Conservation (phyloP, 2,797 vertebrate genomes). For the Aselliscus stoliczkanus region DNA sequence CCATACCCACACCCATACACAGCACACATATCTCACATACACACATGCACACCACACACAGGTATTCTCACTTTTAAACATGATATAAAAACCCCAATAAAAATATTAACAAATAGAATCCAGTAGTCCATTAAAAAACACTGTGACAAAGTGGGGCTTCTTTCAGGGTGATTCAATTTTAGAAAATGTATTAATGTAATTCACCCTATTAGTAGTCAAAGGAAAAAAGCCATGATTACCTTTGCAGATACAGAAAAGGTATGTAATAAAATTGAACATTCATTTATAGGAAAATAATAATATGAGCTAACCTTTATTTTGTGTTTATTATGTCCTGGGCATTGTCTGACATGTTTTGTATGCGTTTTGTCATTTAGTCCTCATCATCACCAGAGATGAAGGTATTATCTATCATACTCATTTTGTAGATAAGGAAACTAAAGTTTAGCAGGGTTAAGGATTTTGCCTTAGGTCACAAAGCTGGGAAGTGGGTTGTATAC, state of each 20-base stretch:
- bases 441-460: background rate
- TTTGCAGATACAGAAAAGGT: background rate
- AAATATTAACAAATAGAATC: slow-evolving; percentile 16
- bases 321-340: background rate
- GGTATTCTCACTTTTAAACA: background rate
- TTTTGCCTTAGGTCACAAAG: background rate
- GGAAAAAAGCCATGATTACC: background rate
- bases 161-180: slow-evolving; percentile 24
- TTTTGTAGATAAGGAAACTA: background rate
- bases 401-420: too few relatives aligned
- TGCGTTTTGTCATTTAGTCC: background rate
- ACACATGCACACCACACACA: too few relatives aligned
- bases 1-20: too few relatives aligned
- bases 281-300: background rate
- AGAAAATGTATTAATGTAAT: background rate
- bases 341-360: background rate
- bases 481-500: background rate
- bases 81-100: background rate
- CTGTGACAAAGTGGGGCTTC: background rate
- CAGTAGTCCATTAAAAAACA: background rate
- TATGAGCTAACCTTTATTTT: background rate
- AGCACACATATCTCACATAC: too few relatives aligned
- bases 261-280: background rate
- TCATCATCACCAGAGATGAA: background rate
- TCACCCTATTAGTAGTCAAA: slow-evolving; percentile 17